phyloP scores from a whole-genome alignment of 2,888 invertebrate species.

The Nomada lathburiana region DNA sequence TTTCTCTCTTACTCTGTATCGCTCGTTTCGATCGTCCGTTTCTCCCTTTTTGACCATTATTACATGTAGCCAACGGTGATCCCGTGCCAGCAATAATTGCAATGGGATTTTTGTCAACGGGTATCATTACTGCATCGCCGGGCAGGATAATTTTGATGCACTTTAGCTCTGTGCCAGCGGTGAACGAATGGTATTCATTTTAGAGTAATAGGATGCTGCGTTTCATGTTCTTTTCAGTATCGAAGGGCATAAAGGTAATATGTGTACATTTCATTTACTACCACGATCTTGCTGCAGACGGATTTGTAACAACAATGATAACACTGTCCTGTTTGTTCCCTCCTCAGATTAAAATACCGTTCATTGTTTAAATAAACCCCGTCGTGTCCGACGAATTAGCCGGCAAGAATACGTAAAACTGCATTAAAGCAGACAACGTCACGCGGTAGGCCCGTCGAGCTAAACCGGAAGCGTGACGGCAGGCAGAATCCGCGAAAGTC shows the following conservation, averaged over 20 bases:
- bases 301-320: too few relatives aligned
- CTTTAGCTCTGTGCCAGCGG: not conserved
- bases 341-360: too few relatives aligned
- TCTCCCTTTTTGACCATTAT: conserved; percentile 35
- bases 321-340: too few relatives aligned
- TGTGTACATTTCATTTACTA: too few relatives aligned
- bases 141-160: conserved; percentile 9
- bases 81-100: conserved; percentile 51
- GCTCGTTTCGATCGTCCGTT: not conserved
- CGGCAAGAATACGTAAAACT: conserved; percentile 5
- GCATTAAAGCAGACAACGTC: not conserved
- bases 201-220: too few relatives aligned
- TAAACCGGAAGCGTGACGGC: conserved; percentile 34
- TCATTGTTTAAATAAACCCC: too few relatives aligned
- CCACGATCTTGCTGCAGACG: too few relatives aligned
- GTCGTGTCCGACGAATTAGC: not conserved
- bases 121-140: conserved; percentile 35
- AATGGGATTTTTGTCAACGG: conserved; percentile 37
- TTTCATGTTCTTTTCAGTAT: too few relatives aligned
- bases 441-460: not conserved
- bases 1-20: conserved; percentile 22
- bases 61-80: conserved; percentile 43
- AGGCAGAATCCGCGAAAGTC: conserved; percentile 42
- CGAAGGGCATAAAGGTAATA: too few relatives aligned
- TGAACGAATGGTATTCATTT: not conserved